These are phyloP conservation scores for Lysandra bellargus DNA, from an alignment of 2,888 invertebrate genomes.

Conservation along the genomic window DNA sequence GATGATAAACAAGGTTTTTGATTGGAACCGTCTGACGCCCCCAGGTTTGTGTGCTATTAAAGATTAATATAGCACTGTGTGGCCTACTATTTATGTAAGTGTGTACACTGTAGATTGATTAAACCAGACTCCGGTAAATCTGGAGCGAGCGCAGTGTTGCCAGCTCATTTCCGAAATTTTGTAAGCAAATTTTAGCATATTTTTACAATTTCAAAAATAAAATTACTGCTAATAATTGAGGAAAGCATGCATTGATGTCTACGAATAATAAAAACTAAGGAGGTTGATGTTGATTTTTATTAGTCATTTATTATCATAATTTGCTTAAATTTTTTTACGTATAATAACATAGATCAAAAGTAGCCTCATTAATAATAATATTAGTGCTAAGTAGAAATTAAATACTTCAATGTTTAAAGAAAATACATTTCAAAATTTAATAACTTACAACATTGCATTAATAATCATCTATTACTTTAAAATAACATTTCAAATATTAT, in stretches of 20 bases:
- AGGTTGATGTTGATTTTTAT: too few relatives aligned
- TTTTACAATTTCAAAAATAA: not conserved
- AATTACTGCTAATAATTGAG: not conserved
- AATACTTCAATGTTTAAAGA: too few relatives aligned
- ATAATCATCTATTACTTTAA: not conserved
- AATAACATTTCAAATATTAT: not conserved
- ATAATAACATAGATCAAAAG: not conserved
- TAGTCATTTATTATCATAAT: too few relatives aligned
- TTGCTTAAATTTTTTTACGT: too few relatives aligned
- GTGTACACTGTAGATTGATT: constrained; percentile 28
- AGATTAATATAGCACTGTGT: constrained; percentile 14
- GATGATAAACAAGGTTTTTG: constrained; percentile 1
- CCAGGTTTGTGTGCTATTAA: constrained; percentile 19
- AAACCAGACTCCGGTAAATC: constrained; percentile 25
- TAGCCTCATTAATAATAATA: not conserved
- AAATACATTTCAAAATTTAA: not conserved
- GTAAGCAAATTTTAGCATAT: not conserved
- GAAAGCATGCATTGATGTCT: too few relatives aligned
- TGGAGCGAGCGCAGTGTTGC: constrained; percentile 18
- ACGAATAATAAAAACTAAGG: too few relatives aligned
- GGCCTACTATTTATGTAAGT: constrained; percentile 28
- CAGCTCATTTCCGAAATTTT: not conserved
- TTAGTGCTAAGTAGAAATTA: not conserved
- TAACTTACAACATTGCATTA: not conserved
- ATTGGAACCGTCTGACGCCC: constrained; percentile 15